Conservation (phyloP, 2,797 vertebrate genomes). For the Halcyon badia region DNA sequence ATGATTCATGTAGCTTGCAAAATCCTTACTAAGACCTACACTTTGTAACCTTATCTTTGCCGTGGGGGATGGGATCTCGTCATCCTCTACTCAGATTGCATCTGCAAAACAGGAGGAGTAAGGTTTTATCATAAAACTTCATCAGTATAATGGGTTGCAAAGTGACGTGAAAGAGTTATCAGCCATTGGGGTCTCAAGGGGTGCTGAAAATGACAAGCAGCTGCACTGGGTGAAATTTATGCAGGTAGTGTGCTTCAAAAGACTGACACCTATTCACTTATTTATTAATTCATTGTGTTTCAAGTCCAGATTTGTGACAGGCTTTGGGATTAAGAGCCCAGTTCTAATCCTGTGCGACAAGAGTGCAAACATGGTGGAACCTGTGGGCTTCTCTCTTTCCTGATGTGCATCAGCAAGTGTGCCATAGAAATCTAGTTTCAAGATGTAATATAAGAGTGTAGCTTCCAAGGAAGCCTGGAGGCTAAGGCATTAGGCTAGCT, state of each 20-base stretch:
- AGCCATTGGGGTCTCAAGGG: constrained; percentile 34
- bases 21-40: constrained; percentile 56
- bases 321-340: constrained; percentile 14
- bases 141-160: constrained; percentile 40
- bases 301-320: constrained; percentile 53
- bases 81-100: not conserved
- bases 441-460: not conserved
- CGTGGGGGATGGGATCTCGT: not conserved
- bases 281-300: constrained; percentile 65
- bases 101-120: not conserved
- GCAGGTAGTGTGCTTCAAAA: constrained; percentile 31
- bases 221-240: constrained; percentile 37
- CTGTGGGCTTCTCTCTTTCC: not conserved
- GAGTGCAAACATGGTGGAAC: not conserved
- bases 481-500: not conserved
- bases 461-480: not conserved
- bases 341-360: fast-evolving
- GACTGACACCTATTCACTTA: constrained; percentile 44
- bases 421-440: not conserved
- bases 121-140: constrained; percentile 34
- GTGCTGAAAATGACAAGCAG: constrained; percentile 36
- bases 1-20: constrained; percentile 79
- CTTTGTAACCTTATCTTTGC: constrained; percentile 28
- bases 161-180: not conserved
- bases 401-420: not conserved